These are phyloP conservation scores for Podotricha telesiphe DNA, from an alignment of 2,888 invertebrate species.

Conservation along the genomic window DNA sequence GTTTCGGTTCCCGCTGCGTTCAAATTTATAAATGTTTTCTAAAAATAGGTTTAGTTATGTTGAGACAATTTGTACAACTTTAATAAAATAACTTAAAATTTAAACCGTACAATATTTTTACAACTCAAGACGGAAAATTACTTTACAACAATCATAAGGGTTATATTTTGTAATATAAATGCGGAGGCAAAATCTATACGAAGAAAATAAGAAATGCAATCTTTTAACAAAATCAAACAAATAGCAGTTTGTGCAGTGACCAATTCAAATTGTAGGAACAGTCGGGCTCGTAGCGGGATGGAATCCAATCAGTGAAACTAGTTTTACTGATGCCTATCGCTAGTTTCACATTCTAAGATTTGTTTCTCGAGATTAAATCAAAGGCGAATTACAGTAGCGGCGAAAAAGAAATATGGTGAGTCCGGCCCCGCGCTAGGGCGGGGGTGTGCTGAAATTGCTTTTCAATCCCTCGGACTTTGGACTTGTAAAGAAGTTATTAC, in stretches of 20 bases:
- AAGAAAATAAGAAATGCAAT: conserved; percentile 77
- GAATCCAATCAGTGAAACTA: conserved; percentile 82
- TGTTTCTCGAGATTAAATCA: conserved; percentile 84
- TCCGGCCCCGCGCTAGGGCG: conserved; percentile 77
- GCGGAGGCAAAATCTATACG: conserved; percentile 47
- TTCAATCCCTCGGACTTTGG: conserved; percentile 85
- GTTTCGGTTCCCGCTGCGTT: too few species aligned
- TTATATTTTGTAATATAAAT: conserved; percentile 43
- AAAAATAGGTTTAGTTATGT: neutral
- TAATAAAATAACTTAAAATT: neutral
- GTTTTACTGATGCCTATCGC: conserved; percentile 81
- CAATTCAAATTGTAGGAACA: conserved; percentile 73
- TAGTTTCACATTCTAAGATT: conserved; percentile 84
- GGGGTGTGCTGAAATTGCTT: conserved; percentile 85
- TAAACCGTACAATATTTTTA: too few species aligned
- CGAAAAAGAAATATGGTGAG: conserved; percentile 83
- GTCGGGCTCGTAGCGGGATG: conserved; percentile 62
- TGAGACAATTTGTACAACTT: neutral
- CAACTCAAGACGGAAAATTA: neutral
- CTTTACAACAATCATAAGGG: conserved; percentile 27
- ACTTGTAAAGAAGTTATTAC: conserved; percentile 86
- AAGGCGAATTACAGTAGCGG: conserved; percentile 83
- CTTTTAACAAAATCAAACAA: conserved; percentile 77
- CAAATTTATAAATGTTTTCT: too few species aligned
- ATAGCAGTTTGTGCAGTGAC: conserved; percentile 74